Conservation (phyloP, 2,888 invertebrate species). For the Calameuta filiformis region DNA sequence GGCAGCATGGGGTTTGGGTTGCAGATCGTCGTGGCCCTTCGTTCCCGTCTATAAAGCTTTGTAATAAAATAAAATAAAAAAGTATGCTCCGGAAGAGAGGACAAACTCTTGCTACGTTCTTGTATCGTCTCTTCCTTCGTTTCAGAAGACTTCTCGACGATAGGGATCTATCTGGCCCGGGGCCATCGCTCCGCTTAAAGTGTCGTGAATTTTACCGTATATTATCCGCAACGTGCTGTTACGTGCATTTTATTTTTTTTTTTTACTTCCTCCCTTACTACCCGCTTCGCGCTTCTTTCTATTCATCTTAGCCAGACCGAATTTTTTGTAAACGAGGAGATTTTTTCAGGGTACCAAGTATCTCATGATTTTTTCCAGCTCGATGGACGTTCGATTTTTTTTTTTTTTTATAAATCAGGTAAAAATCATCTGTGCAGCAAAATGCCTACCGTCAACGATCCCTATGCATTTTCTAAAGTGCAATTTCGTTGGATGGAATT, state of each 20-base stretch:
- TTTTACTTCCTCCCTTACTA: neutral
- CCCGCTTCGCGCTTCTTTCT: neutral
- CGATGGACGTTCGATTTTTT: neutral
- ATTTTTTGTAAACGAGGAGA: neutral
- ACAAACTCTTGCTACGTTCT: constrained; percentile 28
- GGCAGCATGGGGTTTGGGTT: neutral
- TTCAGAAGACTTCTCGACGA: neutral
- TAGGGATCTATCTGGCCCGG: neutral
- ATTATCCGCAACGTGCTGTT: neutral
- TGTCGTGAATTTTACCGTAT: neutral
- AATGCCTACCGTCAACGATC: neutral
- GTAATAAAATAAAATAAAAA: constrained; percentile 32
- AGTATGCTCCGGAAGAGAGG: constrained; percentile 42
- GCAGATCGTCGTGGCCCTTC: neutral
- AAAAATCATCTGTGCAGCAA: neutral
- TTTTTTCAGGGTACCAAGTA: neutral
- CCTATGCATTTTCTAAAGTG: neutral
- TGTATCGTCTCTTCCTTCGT: neutral
- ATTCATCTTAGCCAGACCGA: neutral
- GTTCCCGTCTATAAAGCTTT: neutral
- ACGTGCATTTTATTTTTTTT: constrained; percentile 1
- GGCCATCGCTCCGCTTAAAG: neutral
- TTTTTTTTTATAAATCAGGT: neutral
- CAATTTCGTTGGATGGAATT: neutral
- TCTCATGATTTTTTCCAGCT: neutral